Evolutionary conservation across 2,797 vertebrate genomes (phyloP), one percentile per base, ranked within the genome.

Genomic region (Parotocinclus haroldoi): DNA sequence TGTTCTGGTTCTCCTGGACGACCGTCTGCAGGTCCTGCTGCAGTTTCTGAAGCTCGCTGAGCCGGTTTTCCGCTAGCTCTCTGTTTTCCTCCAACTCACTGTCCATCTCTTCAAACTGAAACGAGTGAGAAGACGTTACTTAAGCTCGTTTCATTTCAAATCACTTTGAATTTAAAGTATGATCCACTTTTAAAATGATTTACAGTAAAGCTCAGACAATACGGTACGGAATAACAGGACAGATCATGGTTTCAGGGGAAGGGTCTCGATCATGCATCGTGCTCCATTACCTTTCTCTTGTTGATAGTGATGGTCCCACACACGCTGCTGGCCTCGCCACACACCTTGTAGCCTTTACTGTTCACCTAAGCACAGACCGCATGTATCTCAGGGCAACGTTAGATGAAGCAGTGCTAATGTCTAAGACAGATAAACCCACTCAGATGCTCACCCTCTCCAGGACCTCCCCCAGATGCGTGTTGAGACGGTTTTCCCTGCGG

Each of bases 301-400:
- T 98, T 96, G 75, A 98, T 96, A 1, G 95, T 98, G 78, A 98
- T 96, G 14, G 95, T 98, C 62, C 96, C 96, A 10, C 96, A 96
- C 3, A 99, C 93, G 72, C 93, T 98, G 85, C 96, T 99, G 66
- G 96, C 95, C 14, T 96, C 95, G 1, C 96, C 96, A 59, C 96
- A 99, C 2, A 98, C 96, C 66, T 99, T 97, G 71, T 98, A 99
- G 39, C 96, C 96, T 91, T 96, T 99, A 9, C 95, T 98, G 85
- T 98, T 98, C 16, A 99, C 94, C 96, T 99, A 40, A n/a, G n/a
- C n/a, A n/a, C n/a, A n/a, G n/a, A n/a, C n/a, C n/a, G n/a, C n/a
- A n/a, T n/a, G n/a, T n/a, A n/a, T n/a, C n/a, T n/a, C n/a, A n/a
- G n/a, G n/a, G n/a, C n/a, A n/a, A n/a, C n/a, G n/a, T n/a, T n/a